Percentiles rank a stretch among this genome's conserved stretches.
These are phyloP conservation scores for Cryptocheilus praepositus DNA, from an alignment of 2,888 invertebrate genomes.

Conservation along the genomic window DNA sequence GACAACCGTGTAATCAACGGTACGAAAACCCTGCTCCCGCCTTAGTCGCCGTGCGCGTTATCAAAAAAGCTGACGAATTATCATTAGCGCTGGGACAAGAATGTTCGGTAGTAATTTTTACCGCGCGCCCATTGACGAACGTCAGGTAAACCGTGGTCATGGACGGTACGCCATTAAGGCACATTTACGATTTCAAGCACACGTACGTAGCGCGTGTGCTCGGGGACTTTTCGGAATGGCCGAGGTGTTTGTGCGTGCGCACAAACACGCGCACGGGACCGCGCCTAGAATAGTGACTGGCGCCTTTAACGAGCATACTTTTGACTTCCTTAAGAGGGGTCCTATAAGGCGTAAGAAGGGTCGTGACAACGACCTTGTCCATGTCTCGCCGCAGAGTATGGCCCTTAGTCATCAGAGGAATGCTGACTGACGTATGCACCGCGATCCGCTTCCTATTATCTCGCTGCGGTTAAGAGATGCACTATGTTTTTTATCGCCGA, in stretches of 20 bases:
- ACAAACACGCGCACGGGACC: conserved; percentile 16
- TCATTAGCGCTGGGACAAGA: neutral
- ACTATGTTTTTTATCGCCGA: conserved; percentile 2
- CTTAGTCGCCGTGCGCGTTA: neutral
- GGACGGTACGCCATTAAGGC: conserved; percentile 34
- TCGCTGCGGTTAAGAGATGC: neutral
- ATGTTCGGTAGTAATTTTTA: neutral
- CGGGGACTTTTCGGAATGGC: conserved; percentile 22
- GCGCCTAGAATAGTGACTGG: conserved; percentile 34
- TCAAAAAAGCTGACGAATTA: neutral
- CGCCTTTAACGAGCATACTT: conserved; percentile 54
- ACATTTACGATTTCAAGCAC: conserved; percentile 29
- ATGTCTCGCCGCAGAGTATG: conserved; percentile 38
- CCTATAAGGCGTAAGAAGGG: conserved; percentile 48
- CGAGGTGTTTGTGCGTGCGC: conserved; percentile 14
- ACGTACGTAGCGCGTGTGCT: neutral
- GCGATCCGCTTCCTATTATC: conserved; percentile 44
- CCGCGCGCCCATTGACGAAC: conserved; percentile 30
- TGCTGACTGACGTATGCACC: conserved; percentile 47
- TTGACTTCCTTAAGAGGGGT: conserved; percentile 45
- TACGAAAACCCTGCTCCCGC: no score
- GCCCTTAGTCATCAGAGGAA: conserved; percentile 65
- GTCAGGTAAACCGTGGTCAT: conserved; percentile 16
- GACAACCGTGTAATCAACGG: no score
- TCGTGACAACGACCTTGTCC: conserved; percentile 59